These are phyloP conservation scores for Panthera tigris DNA, from an alignment of 2,113 vertebrate species.

Conservation along the genomic window DNA sequence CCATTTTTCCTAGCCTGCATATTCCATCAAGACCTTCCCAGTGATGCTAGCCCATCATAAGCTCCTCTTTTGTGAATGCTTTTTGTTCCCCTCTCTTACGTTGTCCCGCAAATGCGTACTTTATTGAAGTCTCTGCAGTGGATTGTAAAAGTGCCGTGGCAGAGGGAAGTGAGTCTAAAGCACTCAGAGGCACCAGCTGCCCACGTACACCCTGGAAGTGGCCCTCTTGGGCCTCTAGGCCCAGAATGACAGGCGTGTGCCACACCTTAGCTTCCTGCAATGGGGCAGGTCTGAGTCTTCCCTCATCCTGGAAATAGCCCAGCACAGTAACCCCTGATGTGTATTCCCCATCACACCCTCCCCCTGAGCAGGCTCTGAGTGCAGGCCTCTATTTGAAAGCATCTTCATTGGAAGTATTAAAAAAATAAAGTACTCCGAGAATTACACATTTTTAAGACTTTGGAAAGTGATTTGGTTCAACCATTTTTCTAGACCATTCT, in stretches of 20 bases:
- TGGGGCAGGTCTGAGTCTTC: background rate
- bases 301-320: background rate
- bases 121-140: background rate
- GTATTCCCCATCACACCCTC: background rate
- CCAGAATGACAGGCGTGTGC: background rate
- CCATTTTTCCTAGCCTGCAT: background rate
- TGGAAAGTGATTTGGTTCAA: background rate
- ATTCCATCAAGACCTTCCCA: background rate
- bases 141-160: background rate
- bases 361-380: background rate
- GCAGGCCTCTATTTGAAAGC: background rate
- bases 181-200: background rate
- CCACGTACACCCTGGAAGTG: background rate
- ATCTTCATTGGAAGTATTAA: background rate
- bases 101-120: background rate
- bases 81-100: background rate
- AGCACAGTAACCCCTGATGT: background rate
- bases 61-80: background rate
- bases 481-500: constrained; percentile 18
- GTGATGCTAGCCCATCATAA: background rate
- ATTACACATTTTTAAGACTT: constrained; percentile 20
- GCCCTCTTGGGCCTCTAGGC: background rate
- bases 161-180: background rate
- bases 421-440: constrained; percentile 11
- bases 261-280: background rate